Base-by-base conservation (phyloP, 2,888 invertebrate species). In the Lepetodrilus schrolli region DNA sequence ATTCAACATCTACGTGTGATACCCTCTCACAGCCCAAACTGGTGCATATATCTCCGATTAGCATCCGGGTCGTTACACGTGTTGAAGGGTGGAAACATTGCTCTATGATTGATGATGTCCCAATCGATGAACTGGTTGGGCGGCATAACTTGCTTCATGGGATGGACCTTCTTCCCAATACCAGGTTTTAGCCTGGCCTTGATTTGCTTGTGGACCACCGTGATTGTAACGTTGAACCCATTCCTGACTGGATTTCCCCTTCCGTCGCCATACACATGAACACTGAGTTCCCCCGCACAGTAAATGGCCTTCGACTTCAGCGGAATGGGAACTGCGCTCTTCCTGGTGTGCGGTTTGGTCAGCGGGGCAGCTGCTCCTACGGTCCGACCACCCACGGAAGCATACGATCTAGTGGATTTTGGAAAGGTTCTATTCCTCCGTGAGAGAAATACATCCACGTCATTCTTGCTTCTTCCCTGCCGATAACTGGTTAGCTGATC, bases 31-130 rank as follows among this genome's bases (percentile, higher is more conserved):
- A 50, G 47, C 7, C 73, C 73, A 43, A 79, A 73, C 26, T 76
- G 47, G 26, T 73, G 72, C 17, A 49, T 58, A 66, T 76, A 76
- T 30, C 78, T 69, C 17, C 66, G 66, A 5, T 77, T 79, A 1
- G 80, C 81, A n/a, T 82, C 80, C 36, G 66, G 70, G 47, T 82
- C 71, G 0, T 71, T 51, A 37, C 77, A 51, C 1, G 82, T 82
- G 49, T 81, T 80, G 34, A 82, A 81, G 7, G 78, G 75, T 5
- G 82, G 81, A 58, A 73, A 76, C 47, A 76, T 76, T 0, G 82
- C 81, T 20, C 81, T 51, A 23, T 78, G 76, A 13, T 78, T 68
- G 13, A 82, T 70, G 20, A 82, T 72, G 50, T 82, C 75, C 34
- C 77, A 75, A 68, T 82, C 78, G 21, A 37, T 1, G n/a, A 26